Conservation (phyloP, 2,797 vertebrate genomes). For the Crax fasciolata region DNA sequence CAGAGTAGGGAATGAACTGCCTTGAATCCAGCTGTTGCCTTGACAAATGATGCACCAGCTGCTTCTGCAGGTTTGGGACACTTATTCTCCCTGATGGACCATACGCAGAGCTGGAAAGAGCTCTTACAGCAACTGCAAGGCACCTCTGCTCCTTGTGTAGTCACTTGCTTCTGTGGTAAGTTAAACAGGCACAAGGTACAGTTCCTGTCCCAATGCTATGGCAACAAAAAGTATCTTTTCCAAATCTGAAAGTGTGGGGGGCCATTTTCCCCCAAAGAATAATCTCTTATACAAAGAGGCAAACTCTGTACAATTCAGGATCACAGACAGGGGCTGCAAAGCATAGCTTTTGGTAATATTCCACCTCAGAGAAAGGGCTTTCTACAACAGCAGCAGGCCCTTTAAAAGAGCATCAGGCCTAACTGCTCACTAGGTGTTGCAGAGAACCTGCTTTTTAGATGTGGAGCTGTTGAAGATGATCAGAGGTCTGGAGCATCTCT, state of each 20-base stretch:
- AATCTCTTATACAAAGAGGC: background rate
- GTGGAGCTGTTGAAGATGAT: no score
- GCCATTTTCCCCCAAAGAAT: background rate
- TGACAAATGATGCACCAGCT: rapidly evolving
- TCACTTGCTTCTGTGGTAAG: background rate
- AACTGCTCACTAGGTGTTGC: background rate
- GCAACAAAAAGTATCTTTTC: background rate
- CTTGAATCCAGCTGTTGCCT: background rate
- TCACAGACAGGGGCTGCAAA: background rate
- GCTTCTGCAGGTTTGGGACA: background rate
- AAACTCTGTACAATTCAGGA: background rate
- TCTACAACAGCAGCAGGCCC: background rate
- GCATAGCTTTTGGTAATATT: background rate
- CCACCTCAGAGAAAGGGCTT: background rate
- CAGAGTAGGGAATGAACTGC: background rate
- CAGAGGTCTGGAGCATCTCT: no score
- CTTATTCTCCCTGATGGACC: background rate
- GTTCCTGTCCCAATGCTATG: background rate
- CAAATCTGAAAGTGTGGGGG: background rate
- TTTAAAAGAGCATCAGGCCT: background rate
- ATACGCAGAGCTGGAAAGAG: background rate
- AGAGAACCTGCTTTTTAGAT: background rate
- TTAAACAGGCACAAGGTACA: background rate
- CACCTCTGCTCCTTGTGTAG: background rate
- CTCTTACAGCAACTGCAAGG: background rate